phyloP scores from a whole-genome alignment of 2,113 vertebrate species.

The Trichechus manatus region DNA sequence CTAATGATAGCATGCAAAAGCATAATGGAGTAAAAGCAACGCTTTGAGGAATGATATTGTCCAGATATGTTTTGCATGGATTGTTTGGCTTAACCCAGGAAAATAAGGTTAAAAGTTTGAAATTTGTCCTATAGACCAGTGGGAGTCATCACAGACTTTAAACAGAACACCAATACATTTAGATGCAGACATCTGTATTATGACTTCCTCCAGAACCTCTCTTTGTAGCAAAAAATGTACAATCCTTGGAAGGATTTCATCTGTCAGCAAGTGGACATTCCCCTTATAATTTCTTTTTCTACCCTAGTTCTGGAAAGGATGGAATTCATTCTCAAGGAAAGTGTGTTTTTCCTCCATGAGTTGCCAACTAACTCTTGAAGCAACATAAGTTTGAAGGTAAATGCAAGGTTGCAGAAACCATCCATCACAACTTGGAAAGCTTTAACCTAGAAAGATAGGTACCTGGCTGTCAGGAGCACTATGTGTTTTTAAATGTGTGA shows the following conservation, averaged over 20 bases:
- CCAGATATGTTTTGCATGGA: background rate
- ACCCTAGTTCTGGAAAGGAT: background rate
- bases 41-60: background rate
- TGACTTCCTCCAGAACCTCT: background rate
- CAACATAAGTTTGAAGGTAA: background rate
- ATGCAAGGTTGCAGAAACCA: background rate
- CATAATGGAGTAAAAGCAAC: background rate
- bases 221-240: background rate
- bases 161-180: background rate
- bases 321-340: background rate
- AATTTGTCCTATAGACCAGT: background rate
- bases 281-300: background rate
- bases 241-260: background rate
- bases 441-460: background rate
- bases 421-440: background rate
- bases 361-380: background rate
- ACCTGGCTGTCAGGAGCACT: background rate
- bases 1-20: background rate
- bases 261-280: background rate
- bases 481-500: background rate
- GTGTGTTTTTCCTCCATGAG: background rate
- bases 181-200: background rate
- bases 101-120: background rate
- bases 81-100: background rate
- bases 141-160: background rate